Percentiles rank a stretch among this genome's conserved stretches.
Evolutionary conservation across 2,888 invertebrate genomes (phyloP).

Genomic region (Hirtodrosophila confusa): DNA sequence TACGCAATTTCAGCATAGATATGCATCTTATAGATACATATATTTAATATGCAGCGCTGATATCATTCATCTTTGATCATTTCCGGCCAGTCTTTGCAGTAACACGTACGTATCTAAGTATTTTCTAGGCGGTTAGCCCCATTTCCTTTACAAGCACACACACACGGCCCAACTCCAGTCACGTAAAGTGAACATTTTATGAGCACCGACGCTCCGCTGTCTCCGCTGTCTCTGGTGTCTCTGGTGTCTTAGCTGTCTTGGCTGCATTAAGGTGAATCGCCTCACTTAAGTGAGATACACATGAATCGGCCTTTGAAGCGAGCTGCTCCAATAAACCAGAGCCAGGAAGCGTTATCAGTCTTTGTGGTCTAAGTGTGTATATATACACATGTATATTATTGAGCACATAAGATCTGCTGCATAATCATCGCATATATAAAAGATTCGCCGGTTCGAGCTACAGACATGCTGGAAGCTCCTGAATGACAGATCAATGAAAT

Average conservation of each 20-base stretch:
- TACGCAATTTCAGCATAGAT: slow-evolving; percentile 26
- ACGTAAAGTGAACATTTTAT: slow-evolving; percentile 45
- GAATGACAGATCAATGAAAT: slow-evolving; percentile 81
- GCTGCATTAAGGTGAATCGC: slow-evolving; percentile 56
- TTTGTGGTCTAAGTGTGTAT: slow-evolving; percentile 9
- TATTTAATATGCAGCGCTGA: slow-evolving; percentile 10
- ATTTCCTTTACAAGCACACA: slow-evolving; percentile 6
- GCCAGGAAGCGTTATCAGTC: slow-evolving; percentile 62
- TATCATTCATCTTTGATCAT: slow-evolving; percentile 34
- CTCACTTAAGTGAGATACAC: neutral
- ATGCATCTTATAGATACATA: slow-evolving; percentile 2
- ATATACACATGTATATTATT: slow-evolving; percentile 2
- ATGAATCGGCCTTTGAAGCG: slow-evolving; percentile 38
- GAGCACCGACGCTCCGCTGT: slow-evolving; percentile 32
- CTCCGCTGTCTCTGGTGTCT: slow-evolving; percentile 11
- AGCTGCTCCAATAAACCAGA: slow-evolving; percentile 49
- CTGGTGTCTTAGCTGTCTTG: slow-evolving; percentile 26
- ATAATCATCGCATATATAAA: slow-evolving; percentile 10
- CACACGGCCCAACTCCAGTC: slow-evolving; percentile 36
- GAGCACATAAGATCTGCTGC: slow-evolving; percentile 2
- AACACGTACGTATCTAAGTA: slow-evolving; percentile 6
- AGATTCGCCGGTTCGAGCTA: slow-evolving; percentile 26
- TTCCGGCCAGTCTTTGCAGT: slow-evolving; percentile 36
- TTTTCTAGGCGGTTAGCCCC: slow-evolving; percentile 5
- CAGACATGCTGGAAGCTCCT: slow-evolving; percentile 73